A percentile compares a stretch with the other conserved stretches of the same genome.
Conservation (phyloP, 37 sponge, comb jelly and placozoan species). For the Axinella damicornis region DNA sequence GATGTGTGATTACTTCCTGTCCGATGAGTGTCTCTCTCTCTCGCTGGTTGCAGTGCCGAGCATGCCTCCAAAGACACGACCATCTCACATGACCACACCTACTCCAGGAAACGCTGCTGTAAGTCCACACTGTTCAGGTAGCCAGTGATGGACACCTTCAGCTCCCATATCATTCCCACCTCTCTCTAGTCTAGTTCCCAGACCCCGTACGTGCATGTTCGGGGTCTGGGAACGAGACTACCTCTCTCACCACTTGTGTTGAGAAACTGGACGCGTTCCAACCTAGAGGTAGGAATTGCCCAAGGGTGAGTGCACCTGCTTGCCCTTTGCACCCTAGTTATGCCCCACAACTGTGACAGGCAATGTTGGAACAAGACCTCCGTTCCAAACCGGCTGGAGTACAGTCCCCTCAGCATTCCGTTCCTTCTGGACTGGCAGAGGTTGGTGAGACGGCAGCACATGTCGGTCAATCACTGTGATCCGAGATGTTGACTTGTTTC, state of each 20-base stretch:
- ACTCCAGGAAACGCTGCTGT: background rate
- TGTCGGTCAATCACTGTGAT: no score
- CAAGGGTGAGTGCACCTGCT: background rate
- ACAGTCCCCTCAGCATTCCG: constrained; percentile 30
- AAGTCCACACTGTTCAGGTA: no score
- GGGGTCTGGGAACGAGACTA: no score
- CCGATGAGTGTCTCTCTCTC: background rate
- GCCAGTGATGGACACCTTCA: no score
- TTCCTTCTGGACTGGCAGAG: constrained; percentile 52
- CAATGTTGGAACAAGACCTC: background rate
- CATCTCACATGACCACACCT: constrained; percentile 32
- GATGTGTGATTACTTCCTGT: no score
- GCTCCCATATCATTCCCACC: no score
- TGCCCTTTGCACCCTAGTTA: constrained; percentile 13
- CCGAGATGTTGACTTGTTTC: no score
- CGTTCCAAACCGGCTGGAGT: background rate
- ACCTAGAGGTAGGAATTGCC: background rate
- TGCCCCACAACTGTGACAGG: constrained; percentile 26
- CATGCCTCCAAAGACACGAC: background rate
- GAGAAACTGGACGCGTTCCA: no score
- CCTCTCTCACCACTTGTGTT: no score
- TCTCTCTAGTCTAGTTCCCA: no score
- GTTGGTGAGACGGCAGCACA: background rate
- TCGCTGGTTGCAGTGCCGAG: background rate
- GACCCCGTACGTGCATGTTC: no score